A percentile compares a stretch with the other conserved stretches of the same genome.
phyloP scores from a whole-genome alignment of 1,140 invertebrate species.

The Drosophila pectinifera region DNA sequence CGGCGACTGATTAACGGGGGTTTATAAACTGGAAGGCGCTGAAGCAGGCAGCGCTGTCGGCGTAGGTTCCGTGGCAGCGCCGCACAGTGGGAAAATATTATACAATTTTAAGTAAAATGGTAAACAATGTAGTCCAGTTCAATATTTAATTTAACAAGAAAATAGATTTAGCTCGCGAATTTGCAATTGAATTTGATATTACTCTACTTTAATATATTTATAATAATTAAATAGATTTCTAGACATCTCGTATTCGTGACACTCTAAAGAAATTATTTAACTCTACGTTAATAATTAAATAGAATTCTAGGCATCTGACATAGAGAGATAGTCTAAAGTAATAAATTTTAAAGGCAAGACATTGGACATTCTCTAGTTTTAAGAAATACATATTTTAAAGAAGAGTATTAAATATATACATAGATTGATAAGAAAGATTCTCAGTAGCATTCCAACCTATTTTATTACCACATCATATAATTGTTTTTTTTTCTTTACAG shows the following conservation, averaged over 20 bases:
- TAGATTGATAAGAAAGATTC: neutral
- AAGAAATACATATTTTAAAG: neutral
- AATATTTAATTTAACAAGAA: neutral
- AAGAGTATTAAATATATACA: neutral
- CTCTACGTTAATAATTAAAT: no score
- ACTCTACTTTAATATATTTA: no score
- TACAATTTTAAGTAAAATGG: no score
- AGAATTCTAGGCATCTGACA: no score
- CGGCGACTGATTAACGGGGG: constrained; percentile 13
- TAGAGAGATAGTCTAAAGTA: no score
- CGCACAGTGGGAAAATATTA: constrained; percentile 6
- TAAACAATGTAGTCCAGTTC: no score
- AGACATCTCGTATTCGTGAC: no score
- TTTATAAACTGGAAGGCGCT: constrained; percentile 49
- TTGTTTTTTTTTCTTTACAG: neutral
- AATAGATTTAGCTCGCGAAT: neutral
- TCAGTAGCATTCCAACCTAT: neutral
- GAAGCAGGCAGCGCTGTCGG: constrained; percentile 9
- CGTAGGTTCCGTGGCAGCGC: constrained; percentile 1
- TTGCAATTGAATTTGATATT: no score
- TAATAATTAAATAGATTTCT: no score
- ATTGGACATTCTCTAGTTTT: neutral
- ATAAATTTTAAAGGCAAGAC: no score
- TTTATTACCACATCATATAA: neutral
- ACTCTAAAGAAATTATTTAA: no score